A percentile compares a stretch with the other conserved stretches of the same genome.
These are phyloP conservation scores for Thinocorus orbignyianus DNA, from an alignment of 2,113 vertebrate species.

Conservation along the genomic window DNA sequence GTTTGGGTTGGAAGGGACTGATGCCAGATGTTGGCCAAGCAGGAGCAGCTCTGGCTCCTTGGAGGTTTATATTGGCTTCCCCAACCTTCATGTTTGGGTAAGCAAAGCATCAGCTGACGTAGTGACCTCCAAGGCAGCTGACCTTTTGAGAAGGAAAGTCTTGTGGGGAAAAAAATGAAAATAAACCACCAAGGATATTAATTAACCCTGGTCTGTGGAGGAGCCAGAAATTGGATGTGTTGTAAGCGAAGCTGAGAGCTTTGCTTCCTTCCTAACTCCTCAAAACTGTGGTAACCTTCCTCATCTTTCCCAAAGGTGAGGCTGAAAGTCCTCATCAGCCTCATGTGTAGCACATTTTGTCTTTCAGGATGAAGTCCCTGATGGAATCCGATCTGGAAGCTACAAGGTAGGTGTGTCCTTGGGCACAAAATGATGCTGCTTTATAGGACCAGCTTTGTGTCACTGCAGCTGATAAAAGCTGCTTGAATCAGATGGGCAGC, in stretches of 20 bases:
- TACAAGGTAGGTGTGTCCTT: constrained; percentile 79
- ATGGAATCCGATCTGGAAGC: constrained; percentile 80
- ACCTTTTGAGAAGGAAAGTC: not conserved
- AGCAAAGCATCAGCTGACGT: not conserved
- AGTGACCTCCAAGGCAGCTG: not conserved
- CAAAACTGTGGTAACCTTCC: not conserved
- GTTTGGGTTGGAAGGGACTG: not conserved
- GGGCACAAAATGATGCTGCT: not conserved
- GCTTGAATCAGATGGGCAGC: not conserved
- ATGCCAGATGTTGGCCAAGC: not conserved
- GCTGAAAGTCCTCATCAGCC: not conserved
- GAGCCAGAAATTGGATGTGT: not conserved
- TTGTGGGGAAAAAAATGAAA: not conserved
- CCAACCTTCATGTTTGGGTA: not conserved
- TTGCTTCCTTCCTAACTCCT: not conserved
- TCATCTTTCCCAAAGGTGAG: not conserved
- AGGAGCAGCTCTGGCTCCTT: not conserved
- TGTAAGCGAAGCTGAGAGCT: not conserved
- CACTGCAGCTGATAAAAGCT: not conserved
- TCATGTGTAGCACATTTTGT: fast-evolving
- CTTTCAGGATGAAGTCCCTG: constrained; percentile 86
- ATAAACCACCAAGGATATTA: not conserved
- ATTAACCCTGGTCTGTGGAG: not conserved
- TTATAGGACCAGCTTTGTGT: not conserved
- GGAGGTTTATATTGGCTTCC: not conserved